Evolutionary conservation across 2,888 invertebrate species (phyloP), one percentile per base, ranked within the genome.

Genomic region (Sipunculus nudus): DNA sequence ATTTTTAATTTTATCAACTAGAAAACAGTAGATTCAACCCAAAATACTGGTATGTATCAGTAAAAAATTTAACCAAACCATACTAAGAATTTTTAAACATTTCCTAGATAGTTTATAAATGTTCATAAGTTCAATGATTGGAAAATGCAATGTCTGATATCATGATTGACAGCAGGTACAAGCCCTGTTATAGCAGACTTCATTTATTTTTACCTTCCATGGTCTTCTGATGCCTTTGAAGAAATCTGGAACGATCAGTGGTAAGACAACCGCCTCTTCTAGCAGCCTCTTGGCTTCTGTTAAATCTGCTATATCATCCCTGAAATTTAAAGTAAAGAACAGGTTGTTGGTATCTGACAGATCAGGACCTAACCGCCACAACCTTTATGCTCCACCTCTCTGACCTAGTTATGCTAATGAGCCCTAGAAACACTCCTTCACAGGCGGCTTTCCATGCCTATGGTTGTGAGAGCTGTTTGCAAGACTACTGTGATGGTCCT

Each of bases 221-320:
- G 97, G 96, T 70, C 96, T 87, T 38, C 96, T 88, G 75, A 97
- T 96, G 48, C 93, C 96, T 86, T 92, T 96, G 84, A 99, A 99
- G 86, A 94, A 98, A 78, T 97, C 95, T 1, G 98, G 98, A 91
- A 98, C 96, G 88, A 94, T 90, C 89, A 97, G 92, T 2, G 98
- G 98, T 77, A 98, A 86, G 39, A 99, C 96, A 8, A 98, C 96
- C 29, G 98, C 97, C 85, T 99, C 98, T 82, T 98, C 95, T 5
- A 99, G 85, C 57, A 98, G 83, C 65, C 93, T 76, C 73, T 86
- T 86, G 13, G 85, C 86, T 45, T 85, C 84, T 3, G 76, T 73
- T 55, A 86, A 72, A 63, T 85, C 86, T 8, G 85, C 85, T 53
- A 86, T 85, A 67, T 85, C 84, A 59, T 75, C 78, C 84, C 84